A percentile compares a stretch with the other conserved stretches of the same genome.
Conservation (phyloP, 2,797 vertebrate species). For the Heteromormyrus szaboi region DNA sequence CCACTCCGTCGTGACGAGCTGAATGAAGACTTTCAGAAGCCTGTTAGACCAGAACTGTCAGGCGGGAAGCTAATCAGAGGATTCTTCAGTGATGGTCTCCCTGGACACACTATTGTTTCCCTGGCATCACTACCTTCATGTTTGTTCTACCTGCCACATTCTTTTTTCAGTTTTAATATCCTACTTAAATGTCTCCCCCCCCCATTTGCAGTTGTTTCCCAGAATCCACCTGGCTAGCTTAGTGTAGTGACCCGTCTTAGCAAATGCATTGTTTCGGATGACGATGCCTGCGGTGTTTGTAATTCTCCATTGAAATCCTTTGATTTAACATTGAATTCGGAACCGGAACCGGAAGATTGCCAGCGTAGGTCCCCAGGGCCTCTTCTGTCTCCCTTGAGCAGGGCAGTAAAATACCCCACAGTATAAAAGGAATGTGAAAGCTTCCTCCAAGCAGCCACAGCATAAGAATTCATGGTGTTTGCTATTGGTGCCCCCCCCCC, state of each 20-base stretch:
- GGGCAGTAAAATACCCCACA: not conserved
- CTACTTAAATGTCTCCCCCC: not conserved
- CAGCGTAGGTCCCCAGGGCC: not conserved
- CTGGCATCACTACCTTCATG: not conserved
- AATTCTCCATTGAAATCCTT: not conserved
- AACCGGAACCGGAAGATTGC: not conserved
- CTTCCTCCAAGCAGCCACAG: not conserved
- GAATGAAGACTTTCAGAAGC: not conserved
- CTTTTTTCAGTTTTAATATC: not conserved
- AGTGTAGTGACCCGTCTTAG: not conserved
- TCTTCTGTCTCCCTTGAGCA: not conserved
- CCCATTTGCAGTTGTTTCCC: not conserved
- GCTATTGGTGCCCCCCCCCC: not conserved
- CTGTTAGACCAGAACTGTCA: not conserved
- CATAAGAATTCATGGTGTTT: not conserved
- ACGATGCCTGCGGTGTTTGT: not conserved
- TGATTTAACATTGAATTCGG: not conserved
- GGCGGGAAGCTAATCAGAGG: not conserved
- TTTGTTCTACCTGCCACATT: not conserved
- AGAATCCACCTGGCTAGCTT: not conserved
- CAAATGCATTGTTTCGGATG: not conserved
- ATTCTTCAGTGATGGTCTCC: not conserved
- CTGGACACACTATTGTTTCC: not conserved
- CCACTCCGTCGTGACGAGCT: not conserved
- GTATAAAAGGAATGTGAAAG: not conserved